Base-by-base conservation (phyloP, 2,888 invertebrate species). In the Laspeyria flexula region DNA sequence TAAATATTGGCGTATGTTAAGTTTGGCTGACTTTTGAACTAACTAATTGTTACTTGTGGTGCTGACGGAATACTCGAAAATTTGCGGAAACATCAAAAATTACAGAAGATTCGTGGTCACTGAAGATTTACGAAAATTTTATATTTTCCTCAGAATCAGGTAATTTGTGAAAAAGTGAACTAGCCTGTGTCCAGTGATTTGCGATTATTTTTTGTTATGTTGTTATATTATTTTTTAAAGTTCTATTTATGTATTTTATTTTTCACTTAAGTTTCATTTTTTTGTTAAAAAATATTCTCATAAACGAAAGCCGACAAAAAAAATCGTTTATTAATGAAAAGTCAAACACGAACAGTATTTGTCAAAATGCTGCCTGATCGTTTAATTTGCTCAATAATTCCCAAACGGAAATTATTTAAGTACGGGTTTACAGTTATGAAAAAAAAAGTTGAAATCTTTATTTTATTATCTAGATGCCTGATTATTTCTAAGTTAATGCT, bases 1-100 rank as follows among this genome's bases (percentile, higher is more conserved):
- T 42, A 64, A 55, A 65, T 74, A 60, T 47, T 56, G 43, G 65
- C 69, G 73, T 63, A 69, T 72, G 59, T 65, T 76, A 65, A 70
- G 73, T 79, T 81, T 47, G 67, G 61, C 41, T 52, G 56, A 71
- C 67, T 73, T 72, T 77, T 59, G 70, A 72, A 80, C 77, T 74
- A 59, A 66, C 77, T 63, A 4, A 58, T 65, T 70, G 64, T 77
- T 77, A 48, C 53, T 73, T 79, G 77, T 85, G 79, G 79, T 85
- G 83, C 61, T 79, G 53, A 50, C 47, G 44, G 18, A 42, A n/a
- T n/a, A 42, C 21, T 23, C 42, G 29, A 35, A 41, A 43, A 49
- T 11, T 21, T 49, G 6, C 55, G 54, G 51, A 64, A 71, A 58
- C 63, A 57, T 57, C 68, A 37, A 55, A n/a, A 48, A 54, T 45